A percentile compares a stretch with the other conserved stretches of the same genome.
phyloP scores from a whole-genome alignment of 30 jellyfish, hydroid and myxozoan genomes.

The Chironex yamaguchii region DNA sequence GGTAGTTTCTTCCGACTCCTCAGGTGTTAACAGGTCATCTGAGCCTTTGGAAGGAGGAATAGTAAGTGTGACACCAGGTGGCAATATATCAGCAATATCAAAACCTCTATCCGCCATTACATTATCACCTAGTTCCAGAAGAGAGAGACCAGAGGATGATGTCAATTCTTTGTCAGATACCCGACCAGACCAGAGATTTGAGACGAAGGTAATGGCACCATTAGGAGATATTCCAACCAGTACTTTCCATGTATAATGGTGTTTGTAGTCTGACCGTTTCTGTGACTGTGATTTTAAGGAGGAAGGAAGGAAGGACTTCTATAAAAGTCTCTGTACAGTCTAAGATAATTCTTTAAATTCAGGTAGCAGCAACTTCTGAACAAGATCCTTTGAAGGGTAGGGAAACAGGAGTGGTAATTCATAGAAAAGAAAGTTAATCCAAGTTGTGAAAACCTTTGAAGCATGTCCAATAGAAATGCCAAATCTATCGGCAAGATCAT shows the following conservation, averaged over 20 bases:
- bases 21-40: conserved; percentile 23
- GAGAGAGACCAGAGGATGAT: neutral
- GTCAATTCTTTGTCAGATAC: conserved; percentile 52
- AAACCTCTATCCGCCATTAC: conserved; percentile 73
- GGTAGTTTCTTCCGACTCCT: conserved; percentile 27
- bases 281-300: conserved; percentile 38
- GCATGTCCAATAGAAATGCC: conserved; percentile 71
- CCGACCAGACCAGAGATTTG: conserved; percentile 12
- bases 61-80: conserved; percentile 23
- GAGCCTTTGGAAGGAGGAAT: conserved; percentile 51
- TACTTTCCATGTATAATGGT: conserved; percentile 48
- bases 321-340: conserved; percentile 68
- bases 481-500: conserved; percentile 69
- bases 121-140: conserved; percentile 48
- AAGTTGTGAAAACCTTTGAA: conserved; percentile 56
- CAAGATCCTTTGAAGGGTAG: conserved; percentile 21
- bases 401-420: conserved; percentile 33
- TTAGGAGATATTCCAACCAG: conserved; percentile 45
- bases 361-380: conserved; percentile 3
- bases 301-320: conserved; percentile 58
- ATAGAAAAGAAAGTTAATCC: conserved; percentile 21
- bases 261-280: conserved; percentile 41
- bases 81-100: conserved; percentile 40
- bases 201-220: conserved; percentile 31
- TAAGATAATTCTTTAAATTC: conserved; percentile 35